These are phyloP conservation scores for Forficula auricularia DNA, from an alignment of 1,140 invertebrate species.

Conservation along the genomic window DNA sequence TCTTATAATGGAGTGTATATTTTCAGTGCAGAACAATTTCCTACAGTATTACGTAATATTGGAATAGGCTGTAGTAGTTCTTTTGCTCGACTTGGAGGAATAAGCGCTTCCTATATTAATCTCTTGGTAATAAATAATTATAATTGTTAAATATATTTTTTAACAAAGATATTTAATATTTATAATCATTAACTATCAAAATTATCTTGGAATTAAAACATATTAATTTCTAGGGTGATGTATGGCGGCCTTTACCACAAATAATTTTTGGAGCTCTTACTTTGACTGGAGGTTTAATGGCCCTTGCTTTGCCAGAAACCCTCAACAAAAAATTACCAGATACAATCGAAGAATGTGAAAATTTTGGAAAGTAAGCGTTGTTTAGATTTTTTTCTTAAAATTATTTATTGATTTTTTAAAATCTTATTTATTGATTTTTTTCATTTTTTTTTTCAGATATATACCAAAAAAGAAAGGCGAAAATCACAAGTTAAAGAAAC, in stretches of 20 bases:
- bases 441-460: no score
- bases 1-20: constrained; percentile 66
- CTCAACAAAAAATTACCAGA: constrained; percentile 53
- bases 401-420: no score
- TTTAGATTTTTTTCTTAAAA: no score
- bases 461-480: no score
- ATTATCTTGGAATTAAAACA: no score
- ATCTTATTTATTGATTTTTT: no score
- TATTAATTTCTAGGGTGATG: constrained; percentile 27
- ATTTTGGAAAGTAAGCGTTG: constrained; percentile 39
- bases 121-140: constrained; percentile 30
- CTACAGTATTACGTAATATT: constrained; percentile 63
- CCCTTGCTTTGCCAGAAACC: constrained; percentile 57
- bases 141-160: background rate
- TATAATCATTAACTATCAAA: background rate
- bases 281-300: constrained; percentile 43
- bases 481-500: no score
- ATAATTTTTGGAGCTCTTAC: constrained; percentile 50
- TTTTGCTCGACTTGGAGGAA: constrained; percentile 56
- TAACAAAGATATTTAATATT: background rate
- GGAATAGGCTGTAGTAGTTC: constrained; percentile 60
- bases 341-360: constrained; percentile 52
- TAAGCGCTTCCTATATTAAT: constrained; percentile 54
- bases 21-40: constrained; percentile 67
- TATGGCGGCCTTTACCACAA: constrained; percentile 47